These are phyloP conservation scores for Drosophila murphyi DNA, from an alignment of 1,140 invertebrate genomes.

Conservation along the genomic window DNA sequence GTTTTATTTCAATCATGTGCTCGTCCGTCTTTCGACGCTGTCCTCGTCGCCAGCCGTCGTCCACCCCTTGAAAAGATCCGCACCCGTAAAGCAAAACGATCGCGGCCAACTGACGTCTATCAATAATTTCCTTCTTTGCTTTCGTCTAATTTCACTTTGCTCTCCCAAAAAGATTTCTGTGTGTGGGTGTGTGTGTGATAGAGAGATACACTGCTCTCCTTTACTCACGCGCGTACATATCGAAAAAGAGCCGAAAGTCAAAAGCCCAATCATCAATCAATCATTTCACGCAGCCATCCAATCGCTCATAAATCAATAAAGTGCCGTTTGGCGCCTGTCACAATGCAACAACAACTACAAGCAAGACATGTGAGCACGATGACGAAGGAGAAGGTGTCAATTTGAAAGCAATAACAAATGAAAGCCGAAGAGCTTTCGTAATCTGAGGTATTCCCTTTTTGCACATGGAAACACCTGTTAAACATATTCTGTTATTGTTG, in stretches of 20 bases:
- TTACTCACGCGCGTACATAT: constrained; percentile 50
- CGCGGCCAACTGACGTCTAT: constrained; percentile 75
- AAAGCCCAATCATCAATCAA: constrained; percentile 65
- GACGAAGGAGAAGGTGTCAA: constrained; percentile 53
- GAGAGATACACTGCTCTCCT: constrained; percentile 7
- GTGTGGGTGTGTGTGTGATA: neutral
- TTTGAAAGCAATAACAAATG: constrained; percentile 17
- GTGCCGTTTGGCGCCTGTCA: constrained; percentile 63
- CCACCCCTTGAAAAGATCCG: neutral
- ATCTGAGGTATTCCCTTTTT: constrained; percentile 69
- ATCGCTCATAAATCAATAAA: constrained; percentile 70
- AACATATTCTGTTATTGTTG: constrained; percentile 23
- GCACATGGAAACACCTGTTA: constrained; percentile 77
- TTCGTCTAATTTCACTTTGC: constrained; percentile 12
- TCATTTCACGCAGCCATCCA: constrained; percentile 37
- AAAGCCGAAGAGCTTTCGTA: constrained; percentile 30
- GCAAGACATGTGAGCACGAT: constrained; percentile 26
- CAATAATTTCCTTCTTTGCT: constrained; percentile 59
- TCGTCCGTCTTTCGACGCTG: constrained; percentile 41
- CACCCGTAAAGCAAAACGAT: neutral
- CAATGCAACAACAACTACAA: constrained; percentile 32
- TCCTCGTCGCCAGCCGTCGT: constrained; percentile 22
- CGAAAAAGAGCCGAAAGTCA: constrained; percentile 62
- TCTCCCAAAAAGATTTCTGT: constrained; percentile 18
- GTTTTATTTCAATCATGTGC: constrained; percentile 80